Conservation (phyloP, 2,113 vertebrate species). For the Ophthalmotilapia sp. region DNA sequence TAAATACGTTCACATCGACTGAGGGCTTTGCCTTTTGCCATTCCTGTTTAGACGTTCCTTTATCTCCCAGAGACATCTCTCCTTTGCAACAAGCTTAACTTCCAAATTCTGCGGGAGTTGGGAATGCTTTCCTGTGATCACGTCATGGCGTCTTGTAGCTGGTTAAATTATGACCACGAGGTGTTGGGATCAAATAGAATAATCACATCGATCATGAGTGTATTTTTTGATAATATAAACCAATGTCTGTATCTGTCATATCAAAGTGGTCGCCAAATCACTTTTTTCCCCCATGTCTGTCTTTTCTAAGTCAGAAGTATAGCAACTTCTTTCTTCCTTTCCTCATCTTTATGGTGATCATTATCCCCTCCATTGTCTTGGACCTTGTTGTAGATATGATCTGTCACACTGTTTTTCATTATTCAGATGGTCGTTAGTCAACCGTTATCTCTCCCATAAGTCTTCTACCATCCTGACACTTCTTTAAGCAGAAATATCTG, state of each 20-base stretch:
- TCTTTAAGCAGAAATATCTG: not conserved
- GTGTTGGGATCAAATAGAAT: conserved; percentile 4
- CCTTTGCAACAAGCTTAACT: conserved; percentile 70
- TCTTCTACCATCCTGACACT: not conserved
- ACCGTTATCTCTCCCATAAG: not conserved
- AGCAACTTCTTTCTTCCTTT: not conserved
- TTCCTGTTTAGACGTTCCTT: conserved; percentile 34
- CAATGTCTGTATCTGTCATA: not conserved
- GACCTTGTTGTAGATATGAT: conserved; percentile 1
- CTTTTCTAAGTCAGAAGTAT: not conserved
- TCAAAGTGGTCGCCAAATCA: not conserved
- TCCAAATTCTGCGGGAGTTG: conserved; percentile 7
- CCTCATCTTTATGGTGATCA: not conserved
- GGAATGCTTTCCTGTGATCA: not conserved
- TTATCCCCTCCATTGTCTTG: not conserved
- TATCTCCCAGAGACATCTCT: conserved; percentile 75
- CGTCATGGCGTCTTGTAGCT: not conserved
- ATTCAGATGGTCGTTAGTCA: not conserved
- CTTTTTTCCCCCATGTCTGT: not conserved
- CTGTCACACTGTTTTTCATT: conserved; percentile 1
- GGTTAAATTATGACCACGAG: conserved; percentile 15
- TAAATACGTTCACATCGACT: conserved; percentile 9
- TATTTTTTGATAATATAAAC: conserved; percentile 7
- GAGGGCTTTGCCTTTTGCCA: conserved; percentile 1
- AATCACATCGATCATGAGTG: not conserved